Conservation (phyloP, 1,140 invertebrate species). For the Macrobrachium nipponense region DNA sequence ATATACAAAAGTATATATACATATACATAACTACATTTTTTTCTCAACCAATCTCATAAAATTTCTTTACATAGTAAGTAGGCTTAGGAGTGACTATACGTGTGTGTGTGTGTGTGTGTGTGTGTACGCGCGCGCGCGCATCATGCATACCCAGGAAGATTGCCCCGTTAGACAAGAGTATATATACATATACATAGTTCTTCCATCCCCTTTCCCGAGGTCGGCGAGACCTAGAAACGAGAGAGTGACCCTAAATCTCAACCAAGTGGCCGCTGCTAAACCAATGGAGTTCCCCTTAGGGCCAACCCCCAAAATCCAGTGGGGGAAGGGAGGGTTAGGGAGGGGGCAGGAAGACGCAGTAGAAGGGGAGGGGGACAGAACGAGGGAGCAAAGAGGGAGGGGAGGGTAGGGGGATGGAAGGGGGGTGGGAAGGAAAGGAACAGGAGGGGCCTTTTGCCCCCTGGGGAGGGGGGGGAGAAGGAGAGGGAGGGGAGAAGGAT, state of each 20-base stretch:
- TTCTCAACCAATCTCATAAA: background rate
- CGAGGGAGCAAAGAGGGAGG: background rate
- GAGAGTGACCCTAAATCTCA: too few relatives aligned
- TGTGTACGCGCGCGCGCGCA: background rate
- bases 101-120: slow-evolving; percentile 16
- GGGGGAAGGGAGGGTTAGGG: background rate
- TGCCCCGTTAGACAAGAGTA: background rate
- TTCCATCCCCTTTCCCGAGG: too few relatives aligned
- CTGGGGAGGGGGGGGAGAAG: background rate
- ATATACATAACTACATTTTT: slow-evolving; percentile 7
- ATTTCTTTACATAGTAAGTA: background rate
- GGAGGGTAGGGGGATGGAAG: background rate
- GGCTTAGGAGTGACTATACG: background rate
- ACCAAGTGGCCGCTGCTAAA: too few relatives aligned
- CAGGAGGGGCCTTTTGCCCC: too few relatives aligned
- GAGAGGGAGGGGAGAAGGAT: background rate
- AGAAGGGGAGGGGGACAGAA: background rate
- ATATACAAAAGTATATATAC: slow-evolving; percentile 36
- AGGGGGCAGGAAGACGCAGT: too few relatives aligned
- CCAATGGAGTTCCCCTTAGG: too few relatives aligned
- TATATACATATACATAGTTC: background rate
- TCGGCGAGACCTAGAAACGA: too few relatives aligned
- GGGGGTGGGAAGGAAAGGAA: background rate
- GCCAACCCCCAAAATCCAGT: background rate
- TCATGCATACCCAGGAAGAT: background rate